Base-by-base conservation (phyloP, 1,140 invertebrate genomes). In the Holotrichia oblita region DNA sequence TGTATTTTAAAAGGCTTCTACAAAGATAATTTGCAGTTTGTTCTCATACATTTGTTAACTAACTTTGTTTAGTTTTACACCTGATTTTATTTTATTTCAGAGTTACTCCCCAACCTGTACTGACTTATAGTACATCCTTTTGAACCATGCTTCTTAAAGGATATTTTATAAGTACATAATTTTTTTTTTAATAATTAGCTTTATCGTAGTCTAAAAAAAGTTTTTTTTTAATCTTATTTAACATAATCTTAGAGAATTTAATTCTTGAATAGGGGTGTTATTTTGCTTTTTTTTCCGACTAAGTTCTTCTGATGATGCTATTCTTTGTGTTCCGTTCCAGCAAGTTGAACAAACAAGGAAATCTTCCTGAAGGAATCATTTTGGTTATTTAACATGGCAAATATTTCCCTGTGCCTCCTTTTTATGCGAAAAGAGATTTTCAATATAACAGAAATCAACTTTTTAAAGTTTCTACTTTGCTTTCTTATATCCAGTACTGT, bases 381-480 rank as follows among this genome's bases (percentile, higher is more conserved):
- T 12, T 7, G 22, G 61, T 69, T 20, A 69, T 69, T 69, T 27
- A 69, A 69, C 61, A 69, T 69, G 22, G 61, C 22, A 69, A 69
- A 69, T 69, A 69, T 69, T 69, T 69, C 61, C 24, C 24, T 69
- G 61, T 17, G 61, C 22, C 61, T 69, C 61, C 24, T 22, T 34
- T 2, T 24, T 24, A 69, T 0, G 61, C 22, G 8, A 69, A 10
- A 22, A 27, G 61, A 22, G 61, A 69, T 69, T 27, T 69, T 34
- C 61, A 27, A 27, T 69, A 34, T 6, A 69, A 22, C 61, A 69
- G 27, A 34, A 34, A 69, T 69, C 61, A 34, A 69, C 22, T 69
- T 69, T 27, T 27, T 22, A 48, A 69, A 69, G 61, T 69, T 69
- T 69, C 22, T 10, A 69, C 14, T 55, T 22, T 20, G 61, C 8